These are phyloP conservation scores for Cyphomyrmex costatus DNA, from an alignment of 1,140 invertebrate genomes.

Conservation along the genomic window DNA sequence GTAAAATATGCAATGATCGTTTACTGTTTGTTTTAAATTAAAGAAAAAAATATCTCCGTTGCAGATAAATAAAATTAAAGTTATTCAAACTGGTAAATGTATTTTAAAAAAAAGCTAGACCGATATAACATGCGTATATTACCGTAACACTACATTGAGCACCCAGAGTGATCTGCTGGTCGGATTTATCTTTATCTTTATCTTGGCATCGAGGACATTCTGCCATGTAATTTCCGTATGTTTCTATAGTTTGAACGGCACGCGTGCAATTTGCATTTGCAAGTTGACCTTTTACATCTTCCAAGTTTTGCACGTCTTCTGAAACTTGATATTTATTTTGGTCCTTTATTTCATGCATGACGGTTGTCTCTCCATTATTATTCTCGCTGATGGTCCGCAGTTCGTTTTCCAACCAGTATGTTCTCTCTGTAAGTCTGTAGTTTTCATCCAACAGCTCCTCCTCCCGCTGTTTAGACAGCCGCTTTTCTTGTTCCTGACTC, in stretches of 20 bases:
- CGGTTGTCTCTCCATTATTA: neutral
- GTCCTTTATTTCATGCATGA: neutral
- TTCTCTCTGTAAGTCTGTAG: slow-evolving; percentile 76
- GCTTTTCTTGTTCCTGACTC: slow-evolving; percentile 67
- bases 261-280: slow-evolving; percentile 21
- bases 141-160: slow-evolving; percentile 10
- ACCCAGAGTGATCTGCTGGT: neutral
- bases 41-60: neutral
- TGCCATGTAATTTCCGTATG: neutral
- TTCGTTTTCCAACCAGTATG: slow-evolving; percentile 79
- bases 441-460: slow-evolving; percentile 81
- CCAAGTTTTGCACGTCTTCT: neutral
- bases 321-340: slow-evolving; percentile 1
- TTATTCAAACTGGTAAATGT: neutral
- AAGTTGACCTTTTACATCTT: neutral
- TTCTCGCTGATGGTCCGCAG: slow-evolving; percentile 50
- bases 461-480: slow-evolving; percentile 76
- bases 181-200: neutral
- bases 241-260: slow-evolving; percentile 17
- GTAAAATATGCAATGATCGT: neutral
- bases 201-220: slow-evolving; percentile 5
- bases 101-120: neutral
- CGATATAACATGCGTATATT: neutral
- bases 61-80: neutral
- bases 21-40: neutral